phyloP scores from a whole-genome alignment of 2,888 invertebrate genomes.

The Phania funesta region DNA sequence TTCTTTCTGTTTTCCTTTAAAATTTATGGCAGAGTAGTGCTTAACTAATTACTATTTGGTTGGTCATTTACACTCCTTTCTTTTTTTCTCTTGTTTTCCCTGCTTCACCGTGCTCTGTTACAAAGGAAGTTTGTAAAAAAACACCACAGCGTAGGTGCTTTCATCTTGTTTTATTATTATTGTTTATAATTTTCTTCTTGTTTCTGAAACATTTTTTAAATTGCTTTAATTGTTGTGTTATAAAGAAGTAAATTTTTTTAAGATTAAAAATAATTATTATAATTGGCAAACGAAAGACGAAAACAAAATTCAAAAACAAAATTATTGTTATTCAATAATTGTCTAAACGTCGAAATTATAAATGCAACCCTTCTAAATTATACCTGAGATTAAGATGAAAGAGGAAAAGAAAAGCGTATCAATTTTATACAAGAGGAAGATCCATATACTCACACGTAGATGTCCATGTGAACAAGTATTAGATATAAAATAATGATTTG shows the following conservation, averaged over 20 bases:
- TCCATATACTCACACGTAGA: not conserved
- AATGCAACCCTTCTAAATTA: constrained; percentile 26
- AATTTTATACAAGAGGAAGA: not conserved
- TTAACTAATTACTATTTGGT: too few species aligned
- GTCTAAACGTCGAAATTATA: constrained; percentile 13
- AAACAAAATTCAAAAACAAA: constrained; percentile 1
- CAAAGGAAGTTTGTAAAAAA: not conserved
- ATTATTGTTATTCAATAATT: constrained; percentile 15
- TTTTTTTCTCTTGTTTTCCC: too few species aligned
- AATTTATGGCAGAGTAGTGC: too few species aligned
- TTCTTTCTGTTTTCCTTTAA: too few species aligned
- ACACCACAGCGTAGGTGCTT: constrained; percentile 36
- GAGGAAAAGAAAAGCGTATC: not conserved
- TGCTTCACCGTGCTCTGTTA: not conserved
- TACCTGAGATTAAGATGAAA: constrained; percentile 27
- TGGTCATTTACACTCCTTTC: not conserved
- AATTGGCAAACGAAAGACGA: constrained; percentile 48
- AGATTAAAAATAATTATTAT: constrained; percentile 54
- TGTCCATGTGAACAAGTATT: constrained; percentile 10
- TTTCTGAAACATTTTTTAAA: constrained; percentile 40
- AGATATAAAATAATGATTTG: constrained; percentile 54
- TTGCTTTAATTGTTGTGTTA: constrained; percentile 52
- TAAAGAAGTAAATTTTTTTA: constrained; percentile 1
- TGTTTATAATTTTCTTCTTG: constrained; percentile 6
- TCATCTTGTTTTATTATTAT: not conserved